phyloP scores from a whole-genome alignment of 2,888 invertebrate species.

The Erynnis tages region DNA sequence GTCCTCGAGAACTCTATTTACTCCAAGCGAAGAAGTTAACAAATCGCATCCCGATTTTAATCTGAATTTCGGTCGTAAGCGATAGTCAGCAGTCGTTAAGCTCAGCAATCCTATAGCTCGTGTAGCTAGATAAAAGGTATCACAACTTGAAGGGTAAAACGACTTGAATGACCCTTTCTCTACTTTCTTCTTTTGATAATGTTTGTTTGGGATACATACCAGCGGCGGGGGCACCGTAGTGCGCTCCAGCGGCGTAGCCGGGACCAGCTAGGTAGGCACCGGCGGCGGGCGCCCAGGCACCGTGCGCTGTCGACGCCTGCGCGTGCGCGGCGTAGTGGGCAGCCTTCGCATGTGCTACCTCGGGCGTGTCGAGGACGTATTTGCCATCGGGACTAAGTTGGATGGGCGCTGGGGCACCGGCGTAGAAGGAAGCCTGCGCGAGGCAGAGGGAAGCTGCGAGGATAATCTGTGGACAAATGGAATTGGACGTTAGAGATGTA shows the following conservation, averaged over 20 bases:
- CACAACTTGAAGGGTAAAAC: no score
- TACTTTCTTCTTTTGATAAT: no score
- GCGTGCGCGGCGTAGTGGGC: conserved; percentile 74
- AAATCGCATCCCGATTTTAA: no score
- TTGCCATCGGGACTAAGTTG: conserved; percentile 79
- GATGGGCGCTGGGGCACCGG: conserved; percentile 70
- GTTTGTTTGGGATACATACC: conserved; percentile 42
- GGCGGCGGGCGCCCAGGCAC: conserved; percentile 69
- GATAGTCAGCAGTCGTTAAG: no score
- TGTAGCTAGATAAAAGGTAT: no score
- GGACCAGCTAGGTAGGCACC: conserved; percentile 51
- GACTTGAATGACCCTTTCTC: no score
- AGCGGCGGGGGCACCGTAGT: conserved; percentile 73
- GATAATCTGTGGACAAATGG: conserved; percentile 59
- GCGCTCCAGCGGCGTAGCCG: conserved; percentile 50
- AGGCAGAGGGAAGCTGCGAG: conserved; percentile 73
- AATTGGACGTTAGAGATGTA: neutral
- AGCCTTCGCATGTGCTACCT: conserved; percentile 76
- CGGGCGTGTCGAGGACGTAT: conserved; percentile 77
- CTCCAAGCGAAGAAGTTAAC: no score
- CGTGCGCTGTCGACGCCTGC: conserved; percentile 70
- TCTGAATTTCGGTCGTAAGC: no score
- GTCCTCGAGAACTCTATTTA: no score
- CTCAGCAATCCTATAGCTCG: no score
- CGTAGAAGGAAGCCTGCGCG: conserved; percentile 79